A percentile compares a stretch with the other conserved stretches of the same genome.
Evolutionary conservation across 2,113 vertebrate species (phyloP).

Genomic region (Apus apus): DNA sequence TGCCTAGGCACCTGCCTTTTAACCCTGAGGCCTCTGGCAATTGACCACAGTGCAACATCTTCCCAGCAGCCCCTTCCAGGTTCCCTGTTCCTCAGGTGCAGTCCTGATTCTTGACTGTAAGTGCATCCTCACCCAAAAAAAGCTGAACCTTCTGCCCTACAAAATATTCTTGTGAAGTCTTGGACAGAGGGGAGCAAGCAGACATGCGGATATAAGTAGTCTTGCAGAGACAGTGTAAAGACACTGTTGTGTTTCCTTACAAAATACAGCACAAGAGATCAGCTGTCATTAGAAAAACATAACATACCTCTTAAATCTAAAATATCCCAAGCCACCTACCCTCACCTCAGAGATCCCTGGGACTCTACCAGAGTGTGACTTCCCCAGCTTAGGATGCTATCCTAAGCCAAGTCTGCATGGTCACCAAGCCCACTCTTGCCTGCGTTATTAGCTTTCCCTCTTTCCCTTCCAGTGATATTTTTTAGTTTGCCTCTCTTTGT

Average conservation of each 20-base stretch:
- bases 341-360: background rate
- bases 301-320: background rate
- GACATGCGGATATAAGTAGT: background rate
- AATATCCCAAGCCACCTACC: background rate
- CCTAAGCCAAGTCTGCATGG: background rate
- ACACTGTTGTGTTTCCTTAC: background rate
- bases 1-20: background rate
- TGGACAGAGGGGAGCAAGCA: background rate
- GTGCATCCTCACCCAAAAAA: background rate
- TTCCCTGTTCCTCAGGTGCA: background rate
- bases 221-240: background rate
- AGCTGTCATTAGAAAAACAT: background rate
- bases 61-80: accelerated
- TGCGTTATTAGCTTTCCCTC: background rate
- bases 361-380: background rate
- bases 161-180: background rate
- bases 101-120: background rate
- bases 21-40: background rate
- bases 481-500: background rate
- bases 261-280: background rate
- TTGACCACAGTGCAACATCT: background rate
- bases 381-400: background rate
- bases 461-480: background rate
- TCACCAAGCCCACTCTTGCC: background rate
- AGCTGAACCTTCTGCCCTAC: background rate